Conservation (phyloP, 2,113 vertebrate genomes). For the Verasper variegatus region DNA sequence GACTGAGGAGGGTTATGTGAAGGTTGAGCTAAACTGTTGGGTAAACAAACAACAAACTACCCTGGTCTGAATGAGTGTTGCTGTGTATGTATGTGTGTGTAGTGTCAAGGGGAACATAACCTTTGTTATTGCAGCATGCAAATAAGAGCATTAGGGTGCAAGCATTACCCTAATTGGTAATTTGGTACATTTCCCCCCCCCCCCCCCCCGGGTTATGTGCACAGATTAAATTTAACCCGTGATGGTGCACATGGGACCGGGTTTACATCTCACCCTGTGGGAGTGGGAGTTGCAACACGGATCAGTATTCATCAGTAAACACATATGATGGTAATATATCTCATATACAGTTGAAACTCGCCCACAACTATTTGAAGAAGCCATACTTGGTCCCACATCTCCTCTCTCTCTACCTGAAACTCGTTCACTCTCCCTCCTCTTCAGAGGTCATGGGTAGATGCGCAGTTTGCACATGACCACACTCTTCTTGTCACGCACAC, state of each 20-base stretch:
- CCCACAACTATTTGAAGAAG: not conserved
- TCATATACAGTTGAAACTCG: conserved; percentile 1
- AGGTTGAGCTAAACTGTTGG: conserved; percentile 59
- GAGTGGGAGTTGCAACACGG: not conserved
- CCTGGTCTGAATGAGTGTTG: conserved; percentile 4
- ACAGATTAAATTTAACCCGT: conserved; percentile 39
- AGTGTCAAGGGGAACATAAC: conserved; percentile 48
- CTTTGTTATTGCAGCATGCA: conserved; percentile 36
- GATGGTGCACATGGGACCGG: conserved; percentile 10
- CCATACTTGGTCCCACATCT: not conserved
- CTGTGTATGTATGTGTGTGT: not conserved
- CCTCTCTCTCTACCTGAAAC: not conserved
- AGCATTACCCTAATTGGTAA: conserved; percentile 48
- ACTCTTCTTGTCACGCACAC: conserved; percentile 3
- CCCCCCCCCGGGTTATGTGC: conserved; percentile 20
- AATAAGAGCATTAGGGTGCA: conserved; percentile 40
- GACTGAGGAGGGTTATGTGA: conserved; percentile 35
- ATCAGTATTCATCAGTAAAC: conserved; percentile 8
- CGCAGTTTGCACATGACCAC: not conserved
- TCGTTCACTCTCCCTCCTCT: not conserved
- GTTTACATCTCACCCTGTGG: not conserved
- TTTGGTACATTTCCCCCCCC: conserved; percentile 18
- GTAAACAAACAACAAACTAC: conserved; percentile 60
- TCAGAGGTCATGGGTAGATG: conserved; percentile 13
- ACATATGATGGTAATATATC: not conserved